Conservation (phyloP, 1,140 invertebrate genomes). For the Pseudomyrmex flavicornis region DNA sequence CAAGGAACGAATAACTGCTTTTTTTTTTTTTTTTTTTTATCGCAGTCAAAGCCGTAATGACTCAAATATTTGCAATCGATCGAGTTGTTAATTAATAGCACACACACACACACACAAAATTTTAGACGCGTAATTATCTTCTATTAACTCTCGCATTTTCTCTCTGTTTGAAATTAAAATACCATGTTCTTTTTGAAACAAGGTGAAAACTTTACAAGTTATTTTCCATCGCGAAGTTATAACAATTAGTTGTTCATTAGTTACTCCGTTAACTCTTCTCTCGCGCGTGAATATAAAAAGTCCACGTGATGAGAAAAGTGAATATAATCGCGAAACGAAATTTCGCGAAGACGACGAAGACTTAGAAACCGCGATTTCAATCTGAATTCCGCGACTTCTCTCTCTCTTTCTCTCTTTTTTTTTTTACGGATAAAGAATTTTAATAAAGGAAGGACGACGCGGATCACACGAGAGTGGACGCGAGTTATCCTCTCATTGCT, state of each 20-base stretch:
- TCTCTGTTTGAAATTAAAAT: not conserved
- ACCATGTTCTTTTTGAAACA: too few species aligned
- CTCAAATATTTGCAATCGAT: slow-evolving; percentile 5
- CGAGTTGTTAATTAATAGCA: slow-evolving; percentile 4
- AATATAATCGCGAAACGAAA: not conserved
- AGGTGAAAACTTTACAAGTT: too few species aligned
- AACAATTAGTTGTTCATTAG: not conserved
- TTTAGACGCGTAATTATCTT: not conserved
- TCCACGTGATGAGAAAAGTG: slow-evolving; percentile 34
- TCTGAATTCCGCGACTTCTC: slow-evolving; percentile 45
- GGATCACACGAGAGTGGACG: not conserved
- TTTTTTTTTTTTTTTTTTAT: not conserved
- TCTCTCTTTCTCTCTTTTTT: not conserved
- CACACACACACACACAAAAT: too few species aligned
- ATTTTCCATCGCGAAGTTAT: not conserved
- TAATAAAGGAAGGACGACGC: slow-evolving; percentile 53
- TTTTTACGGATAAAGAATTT: slow-evolving; percentile 46
- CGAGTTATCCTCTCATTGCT: slow-evolving; percentile 21
- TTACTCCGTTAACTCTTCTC: not conserved
- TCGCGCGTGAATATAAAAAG: not conserved
- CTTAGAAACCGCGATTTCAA: slow-evolving; percentile 16
- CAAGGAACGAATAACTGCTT: slow-evolving; percentile 18
- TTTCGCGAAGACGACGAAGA: not conserved
- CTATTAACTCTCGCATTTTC: too few species aligned
- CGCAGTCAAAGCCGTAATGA: not conserved